Evolutionary conservation across 2,113 vertebrate genomes (phyloP), one percentile per base, ranked within the genome.

Genomic region (Tylochromis polylepis): DNA sequence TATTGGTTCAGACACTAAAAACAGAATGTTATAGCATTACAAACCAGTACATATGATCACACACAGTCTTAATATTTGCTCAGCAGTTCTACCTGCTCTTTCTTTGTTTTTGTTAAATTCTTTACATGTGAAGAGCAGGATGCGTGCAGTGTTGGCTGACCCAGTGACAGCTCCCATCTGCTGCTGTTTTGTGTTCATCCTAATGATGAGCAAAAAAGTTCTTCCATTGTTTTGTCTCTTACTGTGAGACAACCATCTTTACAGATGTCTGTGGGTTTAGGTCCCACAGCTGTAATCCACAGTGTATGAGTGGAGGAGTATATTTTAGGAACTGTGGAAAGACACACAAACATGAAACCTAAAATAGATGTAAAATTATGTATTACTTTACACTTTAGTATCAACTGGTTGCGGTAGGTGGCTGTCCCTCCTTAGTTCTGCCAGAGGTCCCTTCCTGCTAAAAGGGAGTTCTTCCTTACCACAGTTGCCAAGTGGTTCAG

Each of bases 121-220:
- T 58, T 29, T 36, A 27, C 70, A 83, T 11, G 12, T 5, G 56
- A 36, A 49, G 49, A 34, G 46, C 75, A 79, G 29, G 41, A 58
- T 79, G 79, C 18, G 29, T 58, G 79, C 75, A 31, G 60, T 22
- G 10, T 58, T 7, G 11, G 27, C 72, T 36, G 20, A 85, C 77
- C 43, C 12, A 83, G 34, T 49, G 85, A 88, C 65, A 75, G 49
- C 34, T 87, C 38, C 88, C 84, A 89, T 91, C 84, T 94, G 90
- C 75, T 82, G 53, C 29, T 67, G 70, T 80, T 88, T 78, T 89
- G 53, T 38, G 43, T 81, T 85, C 27, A 15, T 88, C 31, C 31
- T 88, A 79, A 84, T 81, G 58, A 83, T 78, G 27, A 81, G 60
- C 27, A 89, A 72, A 62, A 79, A 87, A 60, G 57, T 57, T n/a